phyloP scores from a whole-genome alignment of 2,888 invertebrate species.

The Drosophila nigricruria region DNA sequence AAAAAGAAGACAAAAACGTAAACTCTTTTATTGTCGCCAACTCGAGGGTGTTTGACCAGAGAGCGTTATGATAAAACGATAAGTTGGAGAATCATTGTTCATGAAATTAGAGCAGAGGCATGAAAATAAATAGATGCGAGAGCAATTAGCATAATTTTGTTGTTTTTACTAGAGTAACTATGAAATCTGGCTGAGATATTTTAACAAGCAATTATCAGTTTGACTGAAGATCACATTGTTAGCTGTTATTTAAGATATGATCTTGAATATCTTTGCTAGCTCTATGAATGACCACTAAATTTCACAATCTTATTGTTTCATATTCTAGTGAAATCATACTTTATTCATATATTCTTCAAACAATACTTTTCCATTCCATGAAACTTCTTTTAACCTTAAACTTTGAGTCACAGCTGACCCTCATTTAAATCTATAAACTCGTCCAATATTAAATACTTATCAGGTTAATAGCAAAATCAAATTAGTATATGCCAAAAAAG shows the following conservation, averaged over 20 bases:
- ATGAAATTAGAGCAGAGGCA: constrained; percentile 7
- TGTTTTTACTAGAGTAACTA: neutral
- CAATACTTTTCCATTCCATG: too few relatives aligned
- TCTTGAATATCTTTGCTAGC: too few relatives aligned
- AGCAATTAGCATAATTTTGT: constrained; percentile 7
- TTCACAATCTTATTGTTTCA: too few relatives aligned
- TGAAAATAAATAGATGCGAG: neutral
- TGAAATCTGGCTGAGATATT: neutral
- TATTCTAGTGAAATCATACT: too few relatives aligned
- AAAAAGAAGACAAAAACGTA: constrained; percentile 3
- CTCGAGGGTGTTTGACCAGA: constrained; percentile 17
- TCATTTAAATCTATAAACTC: constrained; percentile 4
- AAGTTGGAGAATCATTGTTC: neutral
- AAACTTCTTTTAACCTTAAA: neutral
- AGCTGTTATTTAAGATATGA: too few relatives aligned
- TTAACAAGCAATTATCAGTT: neutral
- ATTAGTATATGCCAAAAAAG: constrained; percentile 7
- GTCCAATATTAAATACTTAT: neutral
- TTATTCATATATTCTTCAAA: too few relatives aligned
- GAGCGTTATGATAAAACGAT: neutral
- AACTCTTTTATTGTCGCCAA: constrained; percentile 1
- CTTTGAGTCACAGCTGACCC: neutral
- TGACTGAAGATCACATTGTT: neutral
- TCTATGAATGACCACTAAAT: too few relatives aligned
- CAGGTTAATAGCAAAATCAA: constrained; percentile 17